phyloP scores from a whole-genome alignment of 2,888 invertebrate species.

The Agrochola lota region DNA sequence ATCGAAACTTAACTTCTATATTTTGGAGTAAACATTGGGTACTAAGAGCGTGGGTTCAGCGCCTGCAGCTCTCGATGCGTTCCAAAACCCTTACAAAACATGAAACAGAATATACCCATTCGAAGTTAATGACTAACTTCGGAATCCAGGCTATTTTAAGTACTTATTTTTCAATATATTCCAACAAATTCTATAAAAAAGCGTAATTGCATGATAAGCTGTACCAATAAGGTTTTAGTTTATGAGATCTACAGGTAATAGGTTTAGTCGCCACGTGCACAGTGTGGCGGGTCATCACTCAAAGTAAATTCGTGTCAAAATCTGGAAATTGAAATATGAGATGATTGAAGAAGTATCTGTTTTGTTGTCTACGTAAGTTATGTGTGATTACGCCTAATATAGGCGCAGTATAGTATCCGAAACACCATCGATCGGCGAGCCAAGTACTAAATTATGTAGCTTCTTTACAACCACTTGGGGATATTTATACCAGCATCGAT shows the following conservation, averaged over 20 bases:
- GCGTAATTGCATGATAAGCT: conserved; percentile 8
- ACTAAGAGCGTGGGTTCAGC: conserved; percentile 20
- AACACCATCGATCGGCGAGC: conserved; percentile 80
- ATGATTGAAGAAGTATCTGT: conserved; percentile 23
- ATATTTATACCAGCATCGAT: conserved; percentile 81
- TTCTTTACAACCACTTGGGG: conserved; percentile 74
- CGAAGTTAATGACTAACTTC: conserved; percentile 13
- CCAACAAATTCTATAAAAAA: conserved; percentile 1
- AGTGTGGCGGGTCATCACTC: conserved; percentile 29
- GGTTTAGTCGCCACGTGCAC: conserved; percentile 48
- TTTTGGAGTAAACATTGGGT: conserved; percentile 20
- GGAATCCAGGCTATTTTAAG: background rate
- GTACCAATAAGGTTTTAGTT: conserved; percentile 27
- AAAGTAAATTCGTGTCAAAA: conserved; percentile 38
- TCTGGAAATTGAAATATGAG: conserved; percentile 59
- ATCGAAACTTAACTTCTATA: conserved; percentile 19
- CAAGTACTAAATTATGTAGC: conserved; percentile 83
- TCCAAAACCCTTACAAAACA: conserved; percentile 14
- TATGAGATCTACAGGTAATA: conserved; percentile 49
- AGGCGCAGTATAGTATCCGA: conserved; percentile 64
- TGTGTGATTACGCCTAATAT: conserved; percentile 38
- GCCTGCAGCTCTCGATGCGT: conserved; percentile 25
- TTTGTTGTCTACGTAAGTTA: conserved; percentile 8
- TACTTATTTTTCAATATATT: background rate
- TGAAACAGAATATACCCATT: conserved; percentile 15